These are phyloP conservation scores for Drosophila nigritarsus DNA, from an alignment of 2,888 invertebrate genomes.

Conservation along the genomic window DNA sequence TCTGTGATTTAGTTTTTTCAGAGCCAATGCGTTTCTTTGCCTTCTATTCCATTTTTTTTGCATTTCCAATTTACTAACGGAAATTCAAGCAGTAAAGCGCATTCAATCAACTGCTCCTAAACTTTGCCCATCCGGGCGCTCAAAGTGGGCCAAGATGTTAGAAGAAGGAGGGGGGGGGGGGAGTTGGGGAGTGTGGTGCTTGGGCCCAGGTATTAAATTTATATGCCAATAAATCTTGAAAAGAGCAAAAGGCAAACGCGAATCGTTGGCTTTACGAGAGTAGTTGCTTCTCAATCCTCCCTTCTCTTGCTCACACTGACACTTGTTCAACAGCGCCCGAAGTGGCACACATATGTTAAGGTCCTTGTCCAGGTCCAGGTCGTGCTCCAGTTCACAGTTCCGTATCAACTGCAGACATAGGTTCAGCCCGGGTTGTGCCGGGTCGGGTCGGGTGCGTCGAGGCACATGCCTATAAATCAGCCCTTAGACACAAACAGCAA, in stretches of 20 bases:
- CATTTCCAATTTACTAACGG: conserved; percentile 76
- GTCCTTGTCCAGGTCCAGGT: conserved; percentile 10
- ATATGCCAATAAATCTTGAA: conserved; percentile 76
- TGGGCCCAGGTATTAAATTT: conserved; percentile 65
- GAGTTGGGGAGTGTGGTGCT: no score
- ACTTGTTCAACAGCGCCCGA: conserved; percentile 65
- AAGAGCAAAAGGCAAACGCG: conserved; percentile 72
- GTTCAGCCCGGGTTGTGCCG: not conserved
- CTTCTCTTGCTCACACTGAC: conserved; percentile 14
- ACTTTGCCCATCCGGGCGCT: conserved; percentile 58
- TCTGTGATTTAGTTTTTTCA: not conserved
- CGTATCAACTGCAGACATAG: conserved; percentile 14
- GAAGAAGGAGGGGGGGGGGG: no score
- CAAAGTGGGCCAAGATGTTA: not conserved
- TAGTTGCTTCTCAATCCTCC: conserved; percentile 29
- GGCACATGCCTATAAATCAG: conserved; percentile 68
- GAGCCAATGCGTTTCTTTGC: conserved; percentile 20
- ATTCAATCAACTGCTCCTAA: conserved; percentile 74
- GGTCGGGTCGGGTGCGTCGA: conserved; percentile 24
- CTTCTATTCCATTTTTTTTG: conserved; percentile 13
- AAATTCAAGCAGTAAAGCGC: conserved; percentile 77
- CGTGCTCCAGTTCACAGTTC: conserved; percentile 20
- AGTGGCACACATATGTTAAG: conserved; percentile 38
- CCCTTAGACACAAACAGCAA: conserved; percentile 34
- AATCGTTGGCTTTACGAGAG: conserved; percentile 53